A percentile compares a stretch with the other conserved stretches of the same genome.
Conservation (phyloP, 2,888 invertebrate genomes). For the Idaea straminata region DNA sequence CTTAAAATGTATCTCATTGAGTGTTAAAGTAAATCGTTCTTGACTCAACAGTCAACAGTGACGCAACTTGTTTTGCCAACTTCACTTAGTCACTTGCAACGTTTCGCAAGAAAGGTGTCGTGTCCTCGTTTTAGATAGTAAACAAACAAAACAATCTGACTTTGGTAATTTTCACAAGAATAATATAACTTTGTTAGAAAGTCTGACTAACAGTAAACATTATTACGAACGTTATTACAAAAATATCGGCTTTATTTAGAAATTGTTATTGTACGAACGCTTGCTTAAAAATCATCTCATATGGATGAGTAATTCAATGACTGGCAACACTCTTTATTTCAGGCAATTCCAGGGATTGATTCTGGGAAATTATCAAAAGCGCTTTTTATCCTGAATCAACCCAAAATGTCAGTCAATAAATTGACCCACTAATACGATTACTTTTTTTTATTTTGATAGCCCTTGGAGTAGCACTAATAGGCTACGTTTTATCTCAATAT, state of each 20-base stretch:
- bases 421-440: too few species aligned
- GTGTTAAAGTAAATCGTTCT: slow-evolving; percentile 17
- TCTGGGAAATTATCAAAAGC: background rate
- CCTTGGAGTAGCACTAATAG: too few species aligned
- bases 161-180: slow-evolving; percentile 21
- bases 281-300: too few species aligned
- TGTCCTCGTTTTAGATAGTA: slow-evolving; percentile 63
- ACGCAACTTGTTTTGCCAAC: slow-evolving; percentile 71
- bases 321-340: background rate
- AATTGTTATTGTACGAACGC: background rate
- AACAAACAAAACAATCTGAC: slow-evolving; percentile 48
- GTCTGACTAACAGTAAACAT: slow-evolving; percentile 11
- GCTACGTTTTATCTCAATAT: too few species aligned
- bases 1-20: background rate
- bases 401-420: too few species aligned
- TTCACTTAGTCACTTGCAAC: slow-evolving; percentile 61
- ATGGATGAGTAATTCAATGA: background rate
- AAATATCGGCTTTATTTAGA: slow-evolving; percentile 10
- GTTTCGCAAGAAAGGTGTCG: slow-evolving; percentile 67
- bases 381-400: background rate
- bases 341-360: background rate
- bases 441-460: too few species aligned
- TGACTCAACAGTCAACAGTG: slow-evolving; percentile 38
- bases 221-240: background rate
- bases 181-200: slow-evolving; percentile 12